These are phyloP conservation scores for Caenorhabditis sinica DNA, from an alignment of 2,888 invertebrate genomes.

Conservation along the genomic window DNA sequence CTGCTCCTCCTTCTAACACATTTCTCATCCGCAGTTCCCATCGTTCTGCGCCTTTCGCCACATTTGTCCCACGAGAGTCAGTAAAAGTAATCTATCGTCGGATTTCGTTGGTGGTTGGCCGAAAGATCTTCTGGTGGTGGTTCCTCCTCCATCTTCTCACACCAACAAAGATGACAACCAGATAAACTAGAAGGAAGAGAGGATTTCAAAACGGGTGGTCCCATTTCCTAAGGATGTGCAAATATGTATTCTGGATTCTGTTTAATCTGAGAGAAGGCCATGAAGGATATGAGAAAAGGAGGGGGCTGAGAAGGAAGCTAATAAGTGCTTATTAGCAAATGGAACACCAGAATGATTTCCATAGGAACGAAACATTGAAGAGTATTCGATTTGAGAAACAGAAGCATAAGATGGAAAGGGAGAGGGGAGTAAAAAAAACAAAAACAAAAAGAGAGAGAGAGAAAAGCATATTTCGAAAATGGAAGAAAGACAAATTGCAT, in stretches of 20 bases:
- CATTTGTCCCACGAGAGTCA: constrained; percentile 57
- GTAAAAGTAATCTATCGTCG: constrained; percentile 54
- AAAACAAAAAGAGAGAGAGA: not conserved
- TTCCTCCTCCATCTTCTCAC: constrained; percentile 1
- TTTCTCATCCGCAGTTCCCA: constrained; percentile 42
- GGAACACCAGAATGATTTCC: not conserved
- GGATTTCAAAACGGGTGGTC: constrained; percentile 19
- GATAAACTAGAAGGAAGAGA: constrained; percentile 36
- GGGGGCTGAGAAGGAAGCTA: not conserved
- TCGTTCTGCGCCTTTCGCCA: constrained; percentile 53
- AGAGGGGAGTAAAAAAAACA: not conserved
- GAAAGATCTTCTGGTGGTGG: constrained; percentile 4
- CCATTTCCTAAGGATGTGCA: constrained; percentile 15
- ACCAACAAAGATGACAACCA: constrained; percentile 49
- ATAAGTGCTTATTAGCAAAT: constrained; percentile 34
- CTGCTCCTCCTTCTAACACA: constrained; percentile 21
- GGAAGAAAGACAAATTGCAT: constrained; percentile 38
- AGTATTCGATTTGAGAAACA: not conserved
- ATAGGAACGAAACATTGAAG: constrained; percentile 14
- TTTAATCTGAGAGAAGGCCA: constrained; percentile 23
- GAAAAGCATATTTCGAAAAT: not conserved
- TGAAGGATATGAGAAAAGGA: constrained; percentile 1
- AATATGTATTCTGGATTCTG: constrained; percentile 16
- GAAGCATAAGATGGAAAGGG: not conserved
- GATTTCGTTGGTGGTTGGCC: not conserved